Base-by-base conservation (phyloP, 2,888 invertebrate species). In the Melieria omissa region DNA sequence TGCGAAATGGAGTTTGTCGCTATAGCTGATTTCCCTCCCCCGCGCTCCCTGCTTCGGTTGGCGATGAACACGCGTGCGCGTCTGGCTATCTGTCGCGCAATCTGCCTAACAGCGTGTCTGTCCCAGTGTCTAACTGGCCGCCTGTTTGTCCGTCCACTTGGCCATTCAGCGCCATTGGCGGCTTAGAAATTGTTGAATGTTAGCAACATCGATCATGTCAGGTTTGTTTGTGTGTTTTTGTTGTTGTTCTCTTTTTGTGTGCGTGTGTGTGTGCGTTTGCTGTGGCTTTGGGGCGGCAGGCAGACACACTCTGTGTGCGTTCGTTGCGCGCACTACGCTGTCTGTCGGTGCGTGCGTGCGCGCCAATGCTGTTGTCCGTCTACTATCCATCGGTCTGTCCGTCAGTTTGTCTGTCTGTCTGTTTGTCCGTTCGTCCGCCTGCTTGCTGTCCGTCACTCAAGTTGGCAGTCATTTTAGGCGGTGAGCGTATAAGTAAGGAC, bases 401-500 rank as follows among this genome's bases (percentile, higher is more conserved):
- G 47, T 61, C 68, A 68, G 60, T 49, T 9, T n/a, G 52, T 29
- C 29, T 29, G 52, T 29, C 29, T 29, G 29, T 29, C 14, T 65
- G 45, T 16, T 9, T 47, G n/a, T 0, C 42, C 54, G 49, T 45
- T 44, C 61, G 44, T 52, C 8, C 61, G 47, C 68, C 68, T 61
- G 60, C 58, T 66, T 47, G 47, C 29, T 47, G 58, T 47, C 58
- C 46, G 46, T 66, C 66, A 66, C 47, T 52, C 68, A 55, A 41
- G 77, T 79, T 77, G 76, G 76, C 76, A 61, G 79, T 76, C 80
- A 79, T 79, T 81, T 81, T 80, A 76, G 82, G 81, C 70, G 78
- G 79, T 79, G 81, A 80, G 81, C 82, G 80, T 82, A 81, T 81
- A 81, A 81, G 81, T 81, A 62, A 70, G 58, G 49, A 68, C 58